These are phyloP conservation scores for Parus major DNA, from an alignment of 2,113 vertebrate genomes.

Conservation along the genomic window DNA sequence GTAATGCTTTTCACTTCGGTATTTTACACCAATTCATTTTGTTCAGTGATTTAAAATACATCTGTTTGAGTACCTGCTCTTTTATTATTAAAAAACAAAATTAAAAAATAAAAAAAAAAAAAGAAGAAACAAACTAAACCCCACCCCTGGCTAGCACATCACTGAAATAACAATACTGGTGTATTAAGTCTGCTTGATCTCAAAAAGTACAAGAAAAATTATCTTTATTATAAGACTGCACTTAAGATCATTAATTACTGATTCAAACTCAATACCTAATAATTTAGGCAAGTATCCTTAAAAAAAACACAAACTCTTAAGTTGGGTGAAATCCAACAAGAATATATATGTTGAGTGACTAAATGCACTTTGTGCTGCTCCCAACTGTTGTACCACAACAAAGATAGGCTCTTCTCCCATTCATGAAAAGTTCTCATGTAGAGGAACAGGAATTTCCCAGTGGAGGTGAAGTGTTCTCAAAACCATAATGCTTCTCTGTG, in stretches of 20 bases:
- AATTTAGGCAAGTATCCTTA: conserved; percentile 81
- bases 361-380: conserved; percentile 90
- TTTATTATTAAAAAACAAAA: conserved; percentile 32
- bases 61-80: conserved; percentile 72
- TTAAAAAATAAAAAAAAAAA: not conserved
- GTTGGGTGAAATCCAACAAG: conserved; percentile 88
- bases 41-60: conserved; percentile 76
- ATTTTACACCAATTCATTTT: conserved; percentile 68
- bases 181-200: conserved; percentile 67
- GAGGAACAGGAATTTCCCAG: conserved; percentile 79
- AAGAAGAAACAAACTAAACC: not conserved
- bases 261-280: conserved; percentile 79
- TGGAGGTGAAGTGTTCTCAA: conserved; percentile 80
- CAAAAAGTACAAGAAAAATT: conserved; percentile 69
- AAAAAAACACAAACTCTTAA: conserved; percentile 79
- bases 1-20: conserved; percentile 82
- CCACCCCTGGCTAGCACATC: conserved; percentile 48
- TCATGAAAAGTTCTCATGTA: conserved; percentile 72
- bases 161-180: conserved; percentile 81
- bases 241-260: conserved; percentile 70
- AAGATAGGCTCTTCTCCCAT: conserved; percentile 80
- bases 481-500: conserved; percentile 77
- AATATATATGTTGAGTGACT: conserved; percentile 79
- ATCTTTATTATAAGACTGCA: conserved; percentile 61
- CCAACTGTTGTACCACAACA: conserved; percentile 97